Percentiles rank a stretch among this genome's conserved stretches.
Evolutionary conservation across 2,113 vertebrate genomes (phyloP).

Genomic region (Eira barbara): DNA sequence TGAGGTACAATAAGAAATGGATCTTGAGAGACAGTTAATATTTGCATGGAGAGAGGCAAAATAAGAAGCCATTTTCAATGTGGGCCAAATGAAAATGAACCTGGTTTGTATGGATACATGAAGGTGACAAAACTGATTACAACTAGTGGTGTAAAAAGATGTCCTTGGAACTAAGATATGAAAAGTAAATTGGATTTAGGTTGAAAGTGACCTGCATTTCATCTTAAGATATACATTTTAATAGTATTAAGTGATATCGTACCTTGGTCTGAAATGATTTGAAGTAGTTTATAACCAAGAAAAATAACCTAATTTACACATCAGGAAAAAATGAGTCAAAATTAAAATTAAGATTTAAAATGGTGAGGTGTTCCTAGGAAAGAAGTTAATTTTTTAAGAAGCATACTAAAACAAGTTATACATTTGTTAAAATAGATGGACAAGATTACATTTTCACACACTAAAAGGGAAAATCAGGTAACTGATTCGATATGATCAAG

Average conservation of each 20-base stretch:
- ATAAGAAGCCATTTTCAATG: background rate
- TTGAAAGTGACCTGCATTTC: background rate
- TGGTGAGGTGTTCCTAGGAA: background rate
- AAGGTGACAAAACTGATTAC: background rate
- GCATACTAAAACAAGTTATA: background rate
- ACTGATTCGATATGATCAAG: background rate
- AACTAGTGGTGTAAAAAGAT: background rate
- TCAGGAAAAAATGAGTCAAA: background rate
- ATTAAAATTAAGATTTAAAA: background rate
- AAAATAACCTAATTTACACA: background rate
- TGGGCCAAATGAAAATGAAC: background rate
- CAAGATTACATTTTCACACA: background rate
- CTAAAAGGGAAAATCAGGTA: background rate
- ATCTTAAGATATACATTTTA: background rate
- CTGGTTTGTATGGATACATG: background rate
- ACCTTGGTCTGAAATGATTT: background rate
- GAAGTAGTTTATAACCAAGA: background rate
- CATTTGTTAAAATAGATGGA: background rate
- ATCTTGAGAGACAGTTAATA: background rate
- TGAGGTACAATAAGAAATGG: background rate
- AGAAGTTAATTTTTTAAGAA: background rate
- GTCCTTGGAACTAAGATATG: background rate
- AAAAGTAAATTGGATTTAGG: background rate
- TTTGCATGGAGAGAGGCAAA: background rate
- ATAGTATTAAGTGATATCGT: background rate